Base-by-base conservation (phyloP, 1,140 invertebrate genomes). In the Drosophila neocordata region DNA sequence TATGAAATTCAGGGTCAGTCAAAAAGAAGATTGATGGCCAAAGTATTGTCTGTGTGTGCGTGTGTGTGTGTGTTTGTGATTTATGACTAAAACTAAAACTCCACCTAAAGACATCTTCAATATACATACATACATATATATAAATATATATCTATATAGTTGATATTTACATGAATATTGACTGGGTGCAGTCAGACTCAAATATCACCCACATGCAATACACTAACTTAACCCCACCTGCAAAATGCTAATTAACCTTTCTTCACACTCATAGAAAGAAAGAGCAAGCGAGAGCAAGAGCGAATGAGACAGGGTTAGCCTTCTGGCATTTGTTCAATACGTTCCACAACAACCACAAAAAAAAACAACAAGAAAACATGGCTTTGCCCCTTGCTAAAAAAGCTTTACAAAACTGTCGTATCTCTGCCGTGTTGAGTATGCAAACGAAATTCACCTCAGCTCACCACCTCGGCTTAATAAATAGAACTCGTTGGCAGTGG, bases 401-500 rank as follows among this genome's bases (percentile, higher is more conserved):
- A 88, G 83, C 83, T 87, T 48, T 58, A 64, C 60, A 65, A 79
- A 79, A 84, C 79, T 41, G 55, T 48, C 31, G 57, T 51, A 38
- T 48, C 59, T 24, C 52, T n/a, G 66, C 63, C 41, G 61, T 72
- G 69, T 66, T 65, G 68, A 68, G 15, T 56, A 18, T 9, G 31
- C 35, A 31, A 22, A 2, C 35, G 24, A 64, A 77, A 73, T 27
- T 61, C 84, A 88, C 83, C 83, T 79, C 83, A 53, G 56, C 67
- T 51, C 76, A 88, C 83, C 83, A 63, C 73, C 53, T 56, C 31
- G 76, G 89, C 91, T 92, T 92, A 83, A 92, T 92, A 92, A 92
- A 92, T 92, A 92, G 91, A 90, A 91, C 90, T 85, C 81, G 89
- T 77, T 82, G 77, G 69, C 56, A 73, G 59, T 73, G 79, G 87